Conservation (phyloP, 2,797 vertebrate species). For the Muscicapa comitata region DNA sequence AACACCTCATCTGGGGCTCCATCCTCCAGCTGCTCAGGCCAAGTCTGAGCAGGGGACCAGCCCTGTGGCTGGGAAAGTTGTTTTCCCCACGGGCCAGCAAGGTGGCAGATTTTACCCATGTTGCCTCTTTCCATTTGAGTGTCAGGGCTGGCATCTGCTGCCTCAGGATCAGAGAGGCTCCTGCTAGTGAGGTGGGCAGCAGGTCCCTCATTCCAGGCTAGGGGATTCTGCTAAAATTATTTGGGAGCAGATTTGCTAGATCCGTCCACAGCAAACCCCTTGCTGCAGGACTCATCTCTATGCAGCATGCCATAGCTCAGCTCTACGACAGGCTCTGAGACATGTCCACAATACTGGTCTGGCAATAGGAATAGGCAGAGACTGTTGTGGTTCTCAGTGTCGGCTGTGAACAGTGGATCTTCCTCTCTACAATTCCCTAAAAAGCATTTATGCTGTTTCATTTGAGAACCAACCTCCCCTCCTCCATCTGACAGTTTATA, state of each 20-base stretch:
- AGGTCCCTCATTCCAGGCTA: background rate
- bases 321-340: background rate
- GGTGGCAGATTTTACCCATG: background rate
- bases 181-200: background rate
- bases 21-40: background rate
- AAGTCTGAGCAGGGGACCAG: background rate
- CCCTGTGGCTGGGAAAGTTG: background rate
- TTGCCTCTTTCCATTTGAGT: background rate
- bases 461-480: background rate
- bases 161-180: background rate
- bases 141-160: background rate
- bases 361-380: background rate
- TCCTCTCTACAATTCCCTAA: background rate
- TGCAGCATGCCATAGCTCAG: background rate
- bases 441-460: background rate
- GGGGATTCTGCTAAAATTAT: background rate
- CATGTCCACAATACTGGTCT: fast-evolving
- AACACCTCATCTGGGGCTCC: background rate
- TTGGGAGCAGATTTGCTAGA: background rate
- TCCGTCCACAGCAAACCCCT: background rate
- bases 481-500: slow-evolving; percentile 8
- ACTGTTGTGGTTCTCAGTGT: background rate
- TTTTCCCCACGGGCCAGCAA: background rate
- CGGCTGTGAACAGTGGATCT: background rate
- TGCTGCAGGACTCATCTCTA: background rate